Conservation (phyloP, 2,797 vertebrate genomes). For the Sorex maritimensis region DNA sequence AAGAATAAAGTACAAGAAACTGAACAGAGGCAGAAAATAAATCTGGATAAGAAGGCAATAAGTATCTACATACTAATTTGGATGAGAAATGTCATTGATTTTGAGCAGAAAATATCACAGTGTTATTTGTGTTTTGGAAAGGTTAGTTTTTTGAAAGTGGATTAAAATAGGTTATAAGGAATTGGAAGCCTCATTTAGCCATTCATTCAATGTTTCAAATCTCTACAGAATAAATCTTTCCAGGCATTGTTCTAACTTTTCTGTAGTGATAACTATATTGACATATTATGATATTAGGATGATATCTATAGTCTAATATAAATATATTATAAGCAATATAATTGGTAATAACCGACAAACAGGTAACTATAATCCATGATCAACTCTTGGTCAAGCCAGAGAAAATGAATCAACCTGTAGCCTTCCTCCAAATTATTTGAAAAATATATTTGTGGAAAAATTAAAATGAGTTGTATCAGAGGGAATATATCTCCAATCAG, state of each 20-base stretch:
- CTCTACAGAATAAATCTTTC: neutral
- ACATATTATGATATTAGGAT: neutral
- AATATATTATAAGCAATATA: neutral
- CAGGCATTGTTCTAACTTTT: neutral
- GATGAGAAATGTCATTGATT: neutral
- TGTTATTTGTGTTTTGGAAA: slow-evolving; percentile 19
- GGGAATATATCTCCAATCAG: neutral
- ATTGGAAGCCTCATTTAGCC: neutral
- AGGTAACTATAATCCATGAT: neutral
- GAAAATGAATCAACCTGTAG: slow-evolving; percentile 22
- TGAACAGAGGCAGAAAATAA: neutral
- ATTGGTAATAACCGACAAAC: neutral
- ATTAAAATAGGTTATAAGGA: slow-evolving; percentile 1
- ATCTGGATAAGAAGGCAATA: neutral
- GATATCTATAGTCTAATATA: neutral
- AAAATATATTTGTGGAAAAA: slow-evolving; percentile 5
- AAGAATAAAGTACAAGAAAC: neutral
- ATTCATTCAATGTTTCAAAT: neutral
- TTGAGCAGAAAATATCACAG: neutral
- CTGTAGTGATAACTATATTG: neutral
- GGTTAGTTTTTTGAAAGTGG: neutral
- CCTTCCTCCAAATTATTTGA: slow-evolving; percentile 38
- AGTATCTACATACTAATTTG: neutral
- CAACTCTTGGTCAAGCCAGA: neutral
- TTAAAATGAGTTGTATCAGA: neutral